phyloP scores from a whole-genome alignment of 2,113 vertebrate species.

The Sander vitreus region DNA sequence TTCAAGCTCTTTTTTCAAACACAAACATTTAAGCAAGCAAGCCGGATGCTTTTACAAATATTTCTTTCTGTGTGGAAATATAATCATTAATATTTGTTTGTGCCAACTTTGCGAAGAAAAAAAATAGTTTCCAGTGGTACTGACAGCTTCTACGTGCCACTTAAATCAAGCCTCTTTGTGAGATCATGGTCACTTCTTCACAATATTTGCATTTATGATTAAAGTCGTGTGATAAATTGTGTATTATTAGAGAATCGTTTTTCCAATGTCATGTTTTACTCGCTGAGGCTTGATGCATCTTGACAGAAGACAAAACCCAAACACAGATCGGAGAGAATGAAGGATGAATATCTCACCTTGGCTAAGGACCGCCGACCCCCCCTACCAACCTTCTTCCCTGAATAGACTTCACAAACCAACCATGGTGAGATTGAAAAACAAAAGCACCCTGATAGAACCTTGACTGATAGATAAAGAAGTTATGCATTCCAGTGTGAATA shows the following conservation, averaged over 20 bases:
- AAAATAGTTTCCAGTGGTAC: background rate
- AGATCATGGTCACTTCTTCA: constrained; percentile 2
- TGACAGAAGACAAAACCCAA: constrained; percentile 50
- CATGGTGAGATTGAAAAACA: constrained; percentile 44
- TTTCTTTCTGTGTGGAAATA: constrained; percentile 42
- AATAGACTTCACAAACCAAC: constrained; percentile 31
- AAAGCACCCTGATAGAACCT: constrained; percentile 42
- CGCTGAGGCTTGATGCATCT: constrained; percentile 34
- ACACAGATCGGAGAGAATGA: constrained; percentile 40
- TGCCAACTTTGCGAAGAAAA: constrained; percentile 15
- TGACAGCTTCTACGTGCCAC: constrained; percentile 3
- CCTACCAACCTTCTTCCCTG: constrained; percentile 14
- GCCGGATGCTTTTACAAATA: constrained; percentile 62
- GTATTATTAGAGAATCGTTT: constrained; percentile 5
- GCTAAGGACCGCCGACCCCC: background rate
- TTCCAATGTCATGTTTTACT: constrained; percentile 39
- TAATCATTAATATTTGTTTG: constrained; percentile 31
- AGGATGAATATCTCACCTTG: constrained; percentile 41
- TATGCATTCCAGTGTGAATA: constrained; percentile 68
- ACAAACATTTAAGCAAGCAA: constrained; percentile 58
- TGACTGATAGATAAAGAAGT: constrained; percentile 69
- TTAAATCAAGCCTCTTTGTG: background rate
- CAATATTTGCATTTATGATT: constrained; percentile 2
- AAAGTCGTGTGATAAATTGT: background rate
- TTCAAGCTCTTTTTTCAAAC: constrained; percentile 56